A percentile compares a stretch with the other conserved stretches of the same genome.
These are phyloP conservation scores for Catharus bicknelli DNA, from an alignment of 2,113 vertebrate species.

Conservation along the genomic window DNA sequence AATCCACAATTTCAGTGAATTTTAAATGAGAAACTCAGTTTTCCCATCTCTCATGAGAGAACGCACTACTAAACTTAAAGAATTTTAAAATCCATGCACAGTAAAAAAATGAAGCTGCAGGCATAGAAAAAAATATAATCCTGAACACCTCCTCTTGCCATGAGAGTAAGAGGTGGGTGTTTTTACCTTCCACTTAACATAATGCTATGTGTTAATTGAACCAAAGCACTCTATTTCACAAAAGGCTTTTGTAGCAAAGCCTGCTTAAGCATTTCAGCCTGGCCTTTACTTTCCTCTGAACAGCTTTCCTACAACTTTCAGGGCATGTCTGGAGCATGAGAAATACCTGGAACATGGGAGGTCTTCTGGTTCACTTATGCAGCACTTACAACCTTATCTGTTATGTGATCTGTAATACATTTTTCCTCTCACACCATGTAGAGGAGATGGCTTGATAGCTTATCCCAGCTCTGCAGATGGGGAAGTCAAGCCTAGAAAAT, in stretches of 20 bases:
- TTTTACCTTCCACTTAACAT: background rate
- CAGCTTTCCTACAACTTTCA: background rate
- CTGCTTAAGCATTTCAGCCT: background rate
- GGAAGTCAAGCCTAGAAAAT: slow-evolving; percentile 34
- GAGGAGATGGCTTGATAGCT: slow-evolving; percentile 13
- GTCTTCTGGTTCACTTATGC: background rate
- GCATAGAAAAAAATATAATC: background rate
- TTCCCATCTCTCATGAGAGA: background rate
- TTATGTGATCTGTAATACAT: background rate
- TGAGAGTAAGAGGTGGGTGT: background rate
- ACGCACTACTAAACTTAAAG: background rate
- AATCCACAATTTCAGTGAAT: background rate
- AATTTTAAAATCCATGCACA: background rate
- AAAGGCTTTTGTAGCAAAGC: background rate
- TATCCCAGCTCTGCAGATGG: slow-evolving; percentile 16
- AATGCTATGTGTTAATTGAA: background rate
- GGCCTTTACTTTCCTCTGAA: background rate
- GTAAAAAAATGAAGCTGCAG: background rate
- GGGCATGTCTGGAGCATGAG: background rate
- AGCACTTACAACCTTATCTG: background rate
- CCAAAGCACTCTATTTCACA: background rate
- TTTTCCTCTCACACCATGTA: background rate
- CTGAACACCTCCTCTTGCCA: background rate
- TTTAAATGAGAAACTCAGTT: background rate
- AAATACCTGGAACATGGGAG: background rate